Base-by-base conservation (phyloP, 2,888 invertebrate genomes). In the Rhyacophila evoluta region DNA sequence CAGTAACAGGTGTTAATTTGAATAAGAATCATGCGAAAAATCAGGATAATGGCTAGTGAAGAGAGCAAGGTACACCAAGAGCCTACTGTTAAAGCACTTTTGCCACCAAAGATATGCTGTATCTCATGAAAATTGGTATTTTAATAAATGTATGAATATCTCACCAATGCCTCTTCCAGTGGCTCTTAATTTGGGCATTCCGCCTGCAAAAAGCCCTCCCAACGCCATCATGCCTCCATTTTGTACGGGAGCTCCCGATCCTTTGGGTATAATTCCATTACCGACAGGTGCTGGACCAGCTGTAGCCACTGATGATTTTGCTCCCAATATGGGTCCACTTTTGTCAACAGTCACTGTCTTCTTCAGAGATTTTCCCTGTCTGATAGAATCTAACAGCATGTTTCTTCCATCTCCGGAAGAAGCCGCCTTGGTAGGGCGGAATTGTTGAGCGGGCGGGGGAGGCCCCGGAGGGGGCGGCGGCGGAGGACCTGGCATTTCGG, bases 291-390 rank as follows among this genome's bases (percentile, higher is more conserved):
- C 84, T 11, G 79, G 41, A 11, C 38, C 19, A 82, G 84, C 84
- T n/a, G 85, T 81, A 25, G 83, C 85, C 85, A 85, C 85, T 81
- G 87, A 84, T 82, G 85, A 88, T 87, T 90, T 91, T 87, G 96
- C 95, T 83, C 93, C 89, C 83, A 96, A 88, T 72, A 91, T 86
- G 0, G 97, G 97, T 74, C 92, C 94, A 91, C 97, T 97, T 87
- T 96, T 95, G 86, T 98, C 97, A 84, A 95, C 94, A n/a, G 97
- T 97, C 0, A 93, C 93, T 75, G 96, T 91, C 88, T 97, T 97
- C 87, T 95, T 97, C 83, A 97, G 88, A 84, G 92, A 92, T 74
- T 94, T 88, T 78, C 97, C 97, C 86, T 94, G 94, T 84, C 96
- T 92, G 84, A 97, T 97, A 10, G 95, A 95, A 84, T 92, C 93